These are phyloP conservation scores for Priocnemis perturbator DNA, from an alignment of 2,888 invertebrate genomes.

Conservation along the genomic window DNA sequence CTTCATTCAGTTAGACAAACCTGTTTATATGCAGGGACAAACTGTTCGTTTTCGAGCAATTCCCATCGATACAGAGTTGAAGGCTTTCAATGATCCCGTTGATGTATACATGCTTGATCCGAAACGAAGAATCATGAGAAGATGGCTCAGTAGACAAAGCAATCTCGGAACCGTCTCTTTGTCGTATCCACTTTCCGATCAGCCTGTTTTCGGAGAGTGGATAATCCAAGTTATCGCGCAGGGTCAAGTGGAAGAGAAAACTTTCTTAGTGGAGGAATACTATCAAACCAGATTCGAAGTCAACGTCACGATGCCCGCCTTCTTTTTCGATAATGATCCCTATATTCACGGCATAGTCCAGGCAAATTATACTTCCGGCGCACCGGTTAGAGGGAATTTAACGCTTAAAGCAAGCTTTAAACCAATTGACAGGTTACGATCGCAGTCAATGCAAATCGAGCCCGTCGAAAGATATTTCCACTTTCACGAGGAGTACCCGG, in stretches of 20 bases:
- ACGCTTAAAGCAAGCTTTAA: conserved; percentile 88
- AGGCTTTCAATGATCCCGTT: conserved; percentile 92
- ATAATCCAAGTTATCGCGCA: conserved; percentile 91
- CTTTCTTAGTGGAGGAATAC: conserved; percentile 94
- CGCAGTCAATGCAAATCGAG: conserved; percentile 61
- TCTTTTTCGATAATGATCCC: conserved; percentile 91
- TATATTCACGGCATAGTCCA: conserved; percentile 90
- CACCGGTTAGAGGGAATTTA: conserved; percentile 91
- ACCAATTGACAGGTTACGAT: conserved; percentile 77
- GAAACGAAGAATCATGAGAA: conserved; percentile 88
- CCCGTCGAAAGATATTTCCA: conserved; percentile 85
- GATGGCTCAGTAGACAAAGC: conserved; percentile 94
- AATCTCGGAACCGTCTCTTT: conserved; percentile 96
- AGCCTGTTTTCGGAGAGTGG: conserved; percentile 96
- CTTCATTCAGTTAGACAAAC: conserved; percentile 96
- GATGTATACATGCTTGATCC: conserved; percentile 96
- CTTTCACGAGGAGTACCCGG: conserved; percentile 88
- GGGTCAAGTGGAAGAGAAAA: conserved; percentile 90
- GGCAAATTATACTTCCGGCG: conserved; percentile 97
- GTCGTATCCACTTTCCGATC: conserved; percentile 92
- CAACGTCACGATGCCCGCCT: conserved; percentile 96
- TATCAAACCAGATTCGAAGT: conserved; percentile 97
- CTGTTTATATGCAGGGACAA: conserved; percentile 95
- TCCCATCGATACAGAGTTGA: conserved; percentile 93
- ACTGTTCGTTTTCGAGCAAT: conserved; percentile 90